Evolutionary conservation across 2,797 vertebrate species (phyloP), one percentile per base, ranked within the genome.

Genomic region (Pangasius krempfi): DNA sequence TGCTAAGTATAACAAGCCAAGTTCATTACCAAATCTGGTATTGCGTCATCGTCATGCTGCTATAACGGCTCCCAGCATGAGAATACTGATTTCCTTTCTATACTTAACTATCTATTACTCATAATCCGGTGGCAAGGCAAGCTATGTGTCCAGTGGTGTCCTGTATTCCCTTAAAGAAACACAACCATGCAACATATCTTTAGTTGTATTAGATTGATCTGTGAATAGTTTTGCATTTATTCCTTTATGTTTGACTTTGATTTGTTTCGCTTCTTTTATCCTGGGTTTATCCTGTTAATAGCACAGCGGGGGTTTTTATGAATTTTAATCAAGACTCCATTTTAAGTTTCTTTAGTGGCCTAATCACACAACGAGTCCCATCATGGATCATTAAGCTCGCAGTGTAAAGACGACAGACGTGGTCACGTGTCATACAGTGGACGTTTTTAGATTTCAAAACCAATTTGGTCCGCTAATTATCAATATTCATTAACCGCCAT

Each of bases 401-500:
- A 52, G 25, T 18, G 60, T 70, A 30, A 68, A 58, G 54, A 18
- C 75, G 27, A 78, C 47, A 79, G 6, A 78, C 7, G 37, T 16
- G 58, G 56, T 60, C 79, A 20, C 22, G 0, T 25, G 56, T 27
- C 30, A 6, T 37, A 58, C 22, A 5, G 33, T 60, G 66, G 22
- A 81, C 9, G 37, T 66, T 79, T 79, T 16, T 52, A 40, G 14
- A 84, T 66, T 88, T 89, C 52, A 33, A 78, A 85, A 86, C 70
- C 68, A 68, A 86, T 90, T 84, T 30, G 87, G 60, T 75, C 82
- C 10, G 6, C 66, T 78, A 87, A n/a, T 52, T 86, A 64, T 89
- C 88, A 33, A 85, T 87, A 85, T 86, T 85, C 82, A 85, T 90
- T 84, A 86, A 82, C 27, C 76, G 16, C 50, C 52, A n/a, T 89